Base-by-base conservation (phyloP, 2,113 vertebrate species). In the Euleptes europaea region DNA sequence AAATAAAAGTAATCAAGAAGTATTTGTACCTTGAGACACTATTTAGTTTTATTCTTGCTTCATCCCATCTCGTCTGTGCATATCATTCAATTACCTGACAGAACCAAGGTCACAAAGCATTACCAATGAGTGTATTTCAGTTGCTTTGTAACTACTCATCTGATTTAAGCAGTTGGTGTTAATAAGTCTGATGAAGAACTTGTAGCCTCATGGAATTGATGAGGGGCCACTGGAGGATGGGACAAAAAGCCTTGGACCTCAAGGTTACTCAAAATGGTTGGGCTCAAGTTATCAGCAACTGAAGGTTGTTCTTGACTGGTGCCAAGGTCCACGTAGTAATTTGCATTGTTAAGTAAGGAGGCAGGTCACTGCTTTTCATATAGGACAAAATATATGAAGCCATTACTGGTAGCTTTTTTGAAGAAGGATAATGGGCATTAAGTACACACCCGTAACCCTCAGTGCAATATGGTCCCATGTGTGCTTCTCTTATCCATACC, bases 71-170 rank as follows among this genome's bases (percentile, higher is more conserved):
- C 47, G 28, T 84, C n/a, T 42, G 65, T 26, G 35, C 31, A 33
- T 44, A 78, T n/a, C 21, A 19, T 60, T 71, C 38, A 85, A 78
- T 78, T 70, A 47, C 31, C 75, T 60, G 31, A 71, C 31, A 40
- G 67, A 78, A 78, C 17, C 44, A 38, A 78, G 17, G 49, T 70
- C 63, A 54, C n/a, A 77, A 67, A 84, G 13, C 47, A 84, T 71
- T 84, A 44, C 38, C 65, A 71, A 19, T 12, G 65, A 71, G 17
- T 33, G 26, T 28, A 60, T 60, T 78, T 69, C 33, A 28, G 70
- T 84, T 78, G 35, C 49, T 78, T 71, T 78, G 49, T 78, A 85
- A 71, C 70, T 71, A 71, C 71, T 85, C 65, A 60, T 78, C 66
- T 57, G 47, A 57, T 70, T 60, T 84, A 78, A 75, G 40, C 57